Conservation (phyloP, 2,113 vertebrate species). For the Cyprinodon tularosa region DNA sequence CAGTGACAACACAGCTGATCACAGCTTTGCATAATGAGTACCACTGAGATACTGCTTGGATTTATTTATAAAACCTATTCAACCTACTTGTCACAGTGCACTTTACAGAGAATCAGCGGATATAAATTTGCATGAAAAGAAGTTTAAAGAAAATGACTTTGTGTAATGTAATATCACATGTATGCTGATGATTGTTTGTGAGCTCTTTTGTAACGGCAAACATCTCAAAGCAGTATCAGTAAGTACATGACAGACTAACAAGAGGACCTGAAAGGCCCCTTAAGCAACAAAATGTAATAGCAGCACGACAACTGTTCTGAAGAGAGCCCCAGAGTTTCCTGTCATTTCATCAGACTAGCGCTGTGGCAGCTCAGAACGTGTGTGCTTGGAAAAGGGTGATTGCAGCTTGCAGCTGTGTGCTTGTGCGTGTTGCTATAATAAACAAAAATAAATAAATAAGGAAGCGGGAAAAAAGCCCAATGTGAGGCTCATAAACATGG, state of each 20-base stretch:
- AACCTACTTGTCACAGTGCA: constrained; percentile 10
- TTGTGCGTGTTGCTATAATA: constrained; percentile 8
- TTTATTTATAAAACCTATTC: constrained; percentile 24
- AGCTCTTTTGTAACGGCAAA: constrained; percentile 4
- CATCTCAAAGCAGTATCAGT: constrained; percentile 20
- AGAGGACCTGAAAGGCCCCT: constrained; percentile 23
- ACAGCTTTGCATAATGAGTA: constrained; percentile 32
- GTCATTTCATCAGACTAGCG: constrained; percentile 26
- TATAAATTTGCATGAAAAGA: constrained; percentile 28
- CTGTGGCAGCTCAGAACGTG: constrained; percentile 13
- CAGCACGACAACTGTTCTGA: constrained; percentile 17
- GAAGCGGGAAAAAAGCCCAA: neutral
- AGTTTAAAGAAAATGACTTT: neutral
- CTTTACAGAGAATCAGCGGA: constrained; percentile 11
- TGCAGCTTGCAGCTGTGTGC: constrained; percentile 23
- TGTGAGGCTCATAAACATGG: neutral
- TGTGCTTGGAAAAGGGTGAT: constrained; percentile 8
- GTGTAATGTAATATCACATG: neutral
- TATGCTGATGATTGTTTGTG: neutral
- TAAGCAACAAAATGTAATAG: constrained; percentile 33
- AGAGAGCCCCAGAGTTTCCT: constrained; percentile 19
- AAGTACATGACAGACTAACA: constrained; percentile 23
- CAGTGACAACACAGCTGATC: constrained; percentile 26
- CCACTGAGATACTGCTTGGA: constrained; percentile 6
- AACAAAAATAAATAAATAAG: constrained; percentile 25